Base-by-base conservation (phyloP, 2,888 invertebrate species). In the Pocota personata region DNA sequence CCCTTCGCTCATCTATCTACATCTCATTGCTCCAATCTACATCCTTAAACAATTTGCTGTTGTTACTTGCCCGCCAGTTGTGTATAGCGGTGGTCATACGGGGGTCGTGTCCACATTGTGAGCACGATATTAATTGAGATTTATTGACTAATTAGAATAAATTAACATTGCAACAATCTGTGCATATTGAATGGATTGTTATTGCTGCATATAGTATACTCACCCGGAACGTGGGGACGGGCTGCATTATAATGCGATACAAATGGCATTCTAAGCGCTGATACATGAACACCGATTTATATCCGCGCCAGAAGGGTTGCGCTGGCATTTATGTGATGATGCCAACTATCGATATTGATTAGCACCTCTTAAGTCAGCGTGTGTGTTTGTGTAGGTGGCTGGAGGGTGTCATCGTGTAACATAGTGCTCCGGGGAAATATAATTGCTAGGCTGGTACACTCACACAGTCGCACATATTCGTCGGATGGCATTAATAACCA, bases 121-220 rank as follows among this genome's bases (percentile, higher is more conserved):
- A 87, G 88, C 86, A 82, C 87, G 87, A 88, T 88, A 88, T 89
- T 91, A 91, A 91, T 91, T 89, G 89, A 91, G 90, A 91, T 91
- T 91, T 92, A 91, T 91, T 91, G 90, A 90, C 90, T 91, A 90
- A 91, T 92, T 92, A 91, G 90, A 90, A 91, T 90, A 90, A 90
- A 90, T 91, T 90, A 90, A 90, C 88, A 88, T 88, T 89, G 88
- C 87, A 88, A 87, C 88, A 88, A 89, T 89, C 82, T 83, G 88
- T 79, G 87, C 87, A 87, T 84, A 79, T 72, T 87, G 69, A 87
- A 82, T 78, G 87, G 77, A 82, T 78, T 82, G 82, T 78, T 82
- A 87, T 87, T 77, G 73, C 72, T 69, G 67, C 58, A 50, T 60
- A 64, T 43, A 37, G 24, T 24, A 12, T 37, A 30, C 10, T 48